Evolutionary conservation across 2,113 vertebrate species (phyloP), one percentile per base, ranked within the genome.

Genomic region (Delphinapterus leucas): DNA sequence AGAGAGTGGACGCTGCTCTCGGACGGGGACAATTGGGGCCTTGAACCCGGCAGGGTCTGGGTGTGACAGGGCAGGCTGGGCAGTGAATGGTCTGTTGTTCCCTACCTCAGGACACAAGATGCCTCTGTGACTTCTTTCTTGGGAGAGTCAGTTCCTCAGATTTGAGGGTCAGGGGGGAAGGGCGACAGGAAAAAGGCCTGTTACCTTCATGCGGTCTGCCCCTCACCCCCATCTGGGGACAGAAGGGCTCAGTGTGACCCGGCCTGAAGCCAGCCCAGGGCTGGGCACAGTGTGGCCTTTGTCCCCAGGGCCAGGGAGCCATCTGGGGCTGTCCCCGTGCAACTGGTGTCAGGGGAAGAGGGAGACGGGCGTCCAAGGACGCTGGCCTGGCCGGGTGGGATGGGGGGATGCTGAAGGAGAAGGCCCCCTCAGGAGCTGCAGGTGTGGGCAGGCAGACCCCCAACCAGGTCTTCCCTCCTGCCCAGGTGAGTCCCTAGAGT

Each of bases 211-310:
- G 96, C 93, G 1, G 70, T 96, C 95, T 93, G 96, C 76, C 83
- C 90, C 93, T 93, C 93, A 77, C 90, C 97, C 93, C 65, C 55
- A 77, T 90, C 61, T 53, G 33, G 92, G 88, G 90, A 98, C 96
- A 98, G 96, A 98, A 97, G 67, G 80, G 53, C 96, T 93, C 96
- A 97, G 96, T 98, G 96, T 98, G 96, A 96, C 96, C 96, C 87
- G 84, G 90, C 67, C 88, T 63, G 84, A 76, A 82, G 97, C 95
- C 93, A 88, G 87, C 76, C 93, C 80, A 82, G 95, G 74, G 95
- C 94, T 15, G 15, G 92, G 90, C 96, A 98, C 97, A 98, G 96
- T 82, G 88, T 96, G 90, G 97, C 96, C 96, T 98, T 98, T 98
- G 97, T 98, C 96, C 96, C 61, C 14, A 4, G 92, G 92, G 92